Evolutionary conservation across 2,113 vertebrate species (phyloP).

Genomic region (Chlamydotis undulata): DNA sequence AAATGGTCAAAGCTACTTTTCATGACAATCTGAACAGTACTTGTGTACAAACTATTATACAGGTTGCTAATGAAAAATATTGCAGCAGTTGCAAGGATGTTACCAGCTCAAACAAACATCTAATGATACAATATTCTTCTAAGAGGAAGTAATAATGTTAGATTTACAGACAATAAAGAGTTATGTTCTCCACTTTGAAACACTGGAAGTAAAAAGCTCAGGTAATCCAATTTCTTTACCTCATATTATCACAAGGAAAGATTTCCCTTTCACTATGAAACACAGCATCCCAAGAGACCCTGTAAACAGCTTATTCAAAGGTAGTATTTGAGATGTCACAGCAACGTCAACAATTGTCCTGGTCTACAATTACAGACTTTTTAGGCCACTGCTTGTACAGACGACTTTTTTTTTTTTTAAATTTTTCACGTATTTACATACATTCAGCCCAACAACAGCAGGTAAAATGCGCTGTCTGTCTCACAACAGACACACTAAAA

Average conservation of each 20-base stretch:
- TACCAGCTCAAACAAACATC: constrained; percentile 83
- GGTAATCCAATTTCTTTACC: constrained; percentile 69
- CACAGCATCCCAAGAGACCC: constrained; percentile 62
- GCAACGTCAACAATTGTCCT: constrained; percentile 71
- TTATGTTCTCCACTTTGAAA: constrained; percentile 77
- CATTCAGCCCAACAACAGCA: constrained; percentile 81
- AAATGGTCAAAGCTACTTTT: constrained; percentile 82
- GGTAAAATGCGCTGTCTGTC: constrained; percentile 68
- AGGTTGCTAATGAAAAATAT: constrained; percentile 81
- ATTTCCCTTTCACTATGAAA: constrained; percentile 66
- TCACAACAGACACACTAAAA: constrained; percentile 73
- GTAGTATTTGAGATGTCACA: constrained; percentile 72
- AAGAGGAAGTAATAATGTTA: constrained; percentile 82
- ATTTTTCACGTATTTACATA: constrained; percentile 79
- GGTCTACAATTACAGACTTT: constrained; percentile 72
- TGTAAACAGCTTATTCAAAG: constrained; percentile 68
- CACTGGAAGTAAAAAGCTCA: constrained; percentile 76
- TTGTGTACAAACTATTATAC: constrained; percentile 82
- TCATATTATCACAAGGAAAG: constrained; percentile 72
- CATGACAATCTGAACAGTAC: constrained; percentile 81
- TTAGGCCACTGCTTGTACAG: constrained; percentile 74
- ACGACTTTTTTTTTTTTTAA: constrained; percentile 30
- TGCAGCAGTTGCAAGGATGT: constrained; percentile 77
- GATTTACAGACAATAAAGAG: constrained; percentile 82
- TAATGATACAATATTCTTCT: constrained; percentile 83